Conservation (phyloP, 2,888 invertebrate species). For the Ochlodes sylvanus region DNA sequence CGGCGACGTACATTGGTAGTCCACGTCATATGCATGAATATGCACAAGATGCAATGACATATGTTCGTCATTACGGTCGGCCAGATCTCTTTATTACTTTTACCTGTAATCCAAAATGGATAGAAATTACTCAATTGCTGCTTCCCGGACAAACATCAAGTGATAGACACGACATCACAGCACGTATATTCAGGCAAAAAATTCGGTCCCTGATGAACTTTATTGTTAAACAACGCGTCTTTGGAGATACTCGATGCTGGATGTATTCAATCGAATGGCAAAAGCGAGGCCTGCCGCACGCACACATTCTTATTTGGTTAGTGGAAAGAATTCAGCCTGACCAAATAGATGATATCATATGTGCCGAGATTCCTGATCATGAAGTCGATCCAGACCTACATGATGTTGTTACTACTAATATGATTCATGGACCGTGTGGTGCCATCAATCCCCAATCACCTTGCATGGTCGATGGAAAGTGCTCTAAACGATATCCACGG, state of each 20-base stretch:
- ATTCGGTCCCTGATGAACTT: too few relatives aligned
- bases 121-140: conserved; percentile 43
- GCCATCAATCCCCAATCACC: conserved; percentile 44
- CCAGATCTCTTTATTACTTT: conserved; percentile 45
- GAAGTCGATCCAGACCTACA: conserved; percentile 43
- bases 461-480: conserved; percentile 46
- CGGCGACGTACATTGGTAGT: conserved; percentile 42
- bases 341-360: conserved; percentile 44
- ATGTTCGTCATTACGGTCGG: conserved; percentile 49
- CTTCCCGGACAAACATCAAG: conserved; percentile 42
- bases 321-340: conserved; percentile 40
- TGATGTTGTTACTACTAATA: conserved; percentile 43
- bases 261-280: conserved; percentile 45
- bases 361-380: conserved; percentile 44
- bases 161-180: conserved; percentile 51
- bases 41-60: conserved; percentile 47
- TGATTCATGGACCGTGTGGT: conserved; percentile 46
- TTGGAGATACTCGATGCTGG: conserved; percentile 46
- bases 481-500: conserved; percentile 57
- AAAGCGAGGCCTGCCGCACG: conserved; percentile 43
- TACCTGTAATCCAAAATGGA: conserved; percentile 48
- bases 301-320: conserved; percentile 43
- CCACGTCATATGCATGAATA: conserved; percentile 46
- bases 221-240: too few relatives aligned
- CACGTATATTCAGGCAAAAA: conserved; percentile 46